These are phyloP conservation scores for Acleris laterana DNA, from an alignment of 2,888 invertebrate species.

Conservation along the genomic window DNA sequence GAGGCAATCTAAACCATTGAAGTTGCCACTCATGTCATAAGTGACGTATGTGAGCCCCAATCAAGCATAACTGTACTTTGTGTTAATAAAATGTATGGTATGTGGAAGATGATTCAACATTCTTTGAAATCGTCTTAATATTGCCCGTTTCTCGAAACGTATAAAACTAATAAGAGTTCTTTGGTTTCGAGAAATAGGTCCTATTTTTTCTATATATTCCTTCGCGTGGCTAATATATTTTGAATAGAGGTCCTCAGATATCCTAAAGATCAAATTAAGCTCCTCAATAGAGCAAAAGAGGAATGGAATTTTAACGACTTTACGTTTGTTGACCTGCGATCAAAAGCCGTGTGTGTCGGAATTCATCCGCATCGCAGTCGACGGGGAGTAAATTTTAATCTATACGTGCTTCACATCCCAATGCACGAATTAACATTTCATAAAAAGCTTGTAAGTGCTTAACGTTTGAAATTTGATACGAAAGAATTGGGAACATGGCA, in stretches of 20 bases:
- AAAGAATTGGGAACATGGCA: too few species aligned
- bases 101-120: background rate
- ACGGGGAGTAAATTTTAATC: slow-evolving; percentile 17
- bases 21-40: background rate
- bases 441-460: slow-evolving; percentile 1
- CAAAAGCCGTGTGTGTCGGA: slow-evolving; percentile 4
- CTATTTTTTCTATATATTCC: too few species aligned
- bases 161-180: too few species aligned
- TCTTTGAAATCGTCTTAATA: too few species aligned
- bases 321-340: slow-evolving; percentile 27
- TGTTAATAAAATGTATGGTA: background rate
- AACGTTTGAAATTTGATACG: background rate
- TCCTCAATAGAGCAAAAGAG: slow-evolving; percentile 2
- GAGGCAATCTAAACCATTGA: slow-evolving; percentile 38
- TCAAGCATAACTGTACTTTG: background rate
- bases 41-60: background rate
- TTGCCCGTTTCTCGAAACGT: too few species aligned
- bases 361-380: slow-evolving; percentile 21
- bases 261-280: background rate
- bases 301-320: slow-evolving; percentile 27
- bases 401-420: slow-evolving; percentile 18
- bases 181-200: too few species aligned
- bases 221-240: too few species aligned
- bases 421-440: slow-evolving; percentile 12
- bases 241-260: background rate